Conservation (phyloP, 1,140 invertebrate species). For the Scaptomyza montana region DNA sequence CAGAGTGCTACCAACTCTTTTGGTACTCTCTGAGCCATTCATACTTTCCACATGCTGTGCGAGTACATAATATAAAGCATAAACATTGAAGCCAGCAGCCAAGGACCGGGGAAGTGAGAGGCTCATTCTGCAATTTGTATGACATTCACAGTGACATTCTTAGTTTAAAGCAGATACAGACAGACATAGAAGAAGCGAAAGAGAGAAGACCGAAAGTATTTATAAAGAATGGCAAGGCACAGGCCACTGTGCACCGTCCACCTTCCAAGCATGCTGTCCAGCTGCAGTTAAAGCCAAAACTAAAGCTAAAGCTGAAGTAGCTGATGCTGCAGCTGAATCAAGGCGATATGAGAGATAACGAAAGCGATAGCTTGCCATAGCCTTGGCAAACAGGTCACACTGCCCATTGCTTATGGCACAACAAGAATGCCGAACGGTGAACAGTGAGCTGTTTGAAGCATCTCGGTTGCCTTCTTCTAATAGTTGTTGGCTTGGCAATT, state of each 20-base stretch:
- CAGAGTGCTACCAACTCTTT: constrained; percentile 27
- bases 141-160: constrained; percentile 69
- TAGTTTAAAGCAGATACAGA: background rate
- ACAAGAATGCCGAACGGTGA: too few relatives aligned
- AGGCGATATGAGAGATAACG: constrained; percentile 42
- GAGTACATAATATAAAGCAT: background rate
- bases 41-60: constrained; percentile 3
- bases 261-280: background rate
- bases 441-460: constrained; percentile 26
- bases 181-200: background rate
- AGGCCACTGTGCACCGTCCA: constrained; percentile 3
- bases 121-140: constrained; percentile 61
- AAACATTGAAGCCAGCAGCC: too few relatives aligned
- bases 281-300: constrained; percentile 8
- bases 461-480: constrained; percentile 20
- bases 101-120: background rate
- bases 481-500: constrained; percentile 50
- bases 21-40: background rate
- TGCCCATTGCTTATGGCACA: constrained; percentile 15
- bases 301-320: background rate
- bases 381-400: constrained; percentile 45
- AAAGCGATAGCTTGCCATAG: constrained; percentile 26
- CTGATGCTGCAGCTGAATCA: constrained; percentile 3
- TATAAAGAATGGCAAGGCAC: constrained; percentile 40
- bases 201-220: constrained; percentile 23